These are phyloP conservation scores for Torymus tubicola DNA, from an alignment of 2,888 invertebrate species.

Conservation along the genomic window DNA sequence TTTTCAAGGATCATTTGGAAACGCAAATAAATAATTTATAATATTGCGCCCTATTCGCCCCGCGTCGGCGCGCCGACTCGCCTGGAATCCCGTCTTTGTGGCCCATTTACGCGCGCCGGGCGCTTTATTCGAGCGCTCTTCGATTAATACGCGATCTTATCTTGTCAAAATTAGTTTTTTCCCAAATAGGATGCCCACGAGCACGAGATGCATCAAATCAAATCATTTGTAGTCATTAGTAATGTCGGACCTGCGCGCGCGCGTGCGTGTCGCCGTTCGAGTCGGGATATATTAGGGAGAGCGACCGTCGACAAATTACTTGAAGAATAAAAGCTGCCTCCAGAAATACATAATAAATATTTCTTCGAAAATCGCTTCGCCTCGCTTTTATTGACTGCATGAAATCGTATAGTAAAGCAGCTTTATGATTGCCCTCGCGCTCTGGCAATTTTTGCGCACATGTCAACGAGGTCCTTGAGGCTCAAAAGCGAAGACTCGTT, in stretches of 20 bases:
- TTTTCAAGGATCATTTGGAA: constrained; percentile 76
- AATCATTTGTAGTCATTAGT: constrained; percentile 53
- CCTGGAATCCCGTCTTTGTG: constrained; percentile 57
- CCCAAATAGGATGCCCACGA: constrained; percentile 14
- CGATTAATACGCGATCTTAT: constrained; percentile 60
- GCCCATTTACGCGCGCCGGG: constrained; percentile 58
- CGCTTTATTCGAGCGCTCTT: constrained; percentile 56
- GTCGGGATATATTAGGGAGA: no score
- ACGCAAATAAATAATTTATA: constrained; percentile 77
- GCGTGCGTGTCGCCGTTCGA: not conserved
- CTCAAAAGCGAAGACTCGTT: not conserved
- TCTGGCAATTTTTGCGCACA: not conserved
- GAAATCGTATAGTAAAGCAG: not conserved
- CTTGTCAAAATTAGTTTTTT: constrained; percentile 55
- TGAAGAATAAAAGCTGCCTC: constrained; percentile 34
- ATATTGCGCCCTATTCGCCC: constrained; percentile 71
- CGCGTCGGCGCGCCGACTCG: constrained; percentile 46
- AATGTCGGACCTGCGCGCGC: constrained; percentile 15
- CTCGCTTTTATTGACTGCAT: constrained; percentile 3
- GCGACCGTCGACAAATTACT: constrained; percentile 41
- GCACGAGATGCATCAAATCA: constrained; percentile 50
- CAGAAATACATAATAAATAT: constrained; percentile 43
- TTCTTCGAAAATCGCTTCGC: constrained; percentile 11
- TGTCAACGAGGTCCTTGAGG: not conserved
- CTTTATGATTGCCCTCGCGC: not conserved